A percentile compares a stretch with the other conserved stretches of the same genome.
phyloP scores from a whole-genome alignment of 2,113 vertebrate genomes.

The Psettodes erumei region DNA sequence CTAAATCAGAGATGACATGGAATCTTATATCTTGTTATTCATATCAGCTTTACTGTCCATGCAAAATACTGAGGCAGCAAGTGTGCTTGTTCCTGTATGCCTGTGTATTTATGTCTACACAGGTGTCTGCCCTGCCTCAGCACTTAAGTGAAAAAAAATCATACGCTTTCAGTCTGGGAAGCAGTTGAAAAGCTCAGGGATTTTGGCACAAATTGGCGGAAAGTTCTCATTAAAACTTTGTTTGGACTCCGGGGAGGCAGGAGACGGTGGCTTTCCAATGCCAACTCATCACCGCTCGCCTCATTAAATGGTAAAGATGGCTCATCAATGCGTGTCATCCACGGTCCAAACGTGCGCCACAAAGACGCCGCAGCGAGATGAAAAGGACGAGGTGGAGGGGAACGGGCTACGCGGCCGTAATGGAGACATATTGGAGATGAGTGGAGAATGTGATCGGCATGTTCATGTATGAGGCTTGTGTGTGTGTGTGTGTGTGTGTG shows the following conservation, averaged over 20 bases:
- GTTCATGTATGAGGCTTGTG: conserved; percentile 35
- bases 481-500: conserved; percentile 39
- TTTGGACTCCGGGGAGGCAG: conserved; percentile 67
- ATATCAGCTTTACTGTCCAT: neutral
- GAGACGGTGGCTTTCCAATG: conserved; percentile 68
- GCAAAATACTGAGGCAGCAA: neutral
- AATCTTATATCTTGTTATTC: neutral
- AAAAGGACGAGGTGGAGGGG: conserved; percentile 63
- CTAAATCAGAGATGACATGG: no score
- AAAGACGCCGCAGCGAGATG: conserved; percentile 60
- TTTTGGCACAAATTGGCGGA: conserved; percentile 71
- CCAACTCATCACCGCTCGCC: conserved; percentile 74
- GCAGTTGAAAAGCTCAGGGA: conserved; percentile 65
- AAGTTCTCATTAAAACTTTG: conserved; percentile 81
- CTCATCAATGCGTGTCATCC: conserved; percentile 68
- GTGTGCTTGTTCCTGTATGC: neutral
- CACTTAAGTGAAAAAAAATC: conserved; percentile 6
- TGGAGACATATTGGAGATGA: conserved; percentile 60
- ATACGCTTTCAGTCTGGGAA: conserved; percentile 60
- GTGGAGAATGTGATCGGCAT: conserved; percentile 54
- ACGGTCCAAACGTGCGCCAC: conserved; percentile 56
- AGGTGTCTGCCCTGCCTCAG: conserved; percentile 21
- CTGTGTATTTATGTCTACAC: conserved; percentile 29
- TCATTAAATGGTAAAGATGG: conserved; percentile 78
- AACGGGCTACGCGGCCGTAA: conserved; percentile 49